Percentiles rank a stretch among this genome's conserved stretches.
These are phyloP conservation scores for Numenius phaeopus DNA, from an alignment of 2,797 vertebrate genomes.

Conservation along the genomic window DNA sequence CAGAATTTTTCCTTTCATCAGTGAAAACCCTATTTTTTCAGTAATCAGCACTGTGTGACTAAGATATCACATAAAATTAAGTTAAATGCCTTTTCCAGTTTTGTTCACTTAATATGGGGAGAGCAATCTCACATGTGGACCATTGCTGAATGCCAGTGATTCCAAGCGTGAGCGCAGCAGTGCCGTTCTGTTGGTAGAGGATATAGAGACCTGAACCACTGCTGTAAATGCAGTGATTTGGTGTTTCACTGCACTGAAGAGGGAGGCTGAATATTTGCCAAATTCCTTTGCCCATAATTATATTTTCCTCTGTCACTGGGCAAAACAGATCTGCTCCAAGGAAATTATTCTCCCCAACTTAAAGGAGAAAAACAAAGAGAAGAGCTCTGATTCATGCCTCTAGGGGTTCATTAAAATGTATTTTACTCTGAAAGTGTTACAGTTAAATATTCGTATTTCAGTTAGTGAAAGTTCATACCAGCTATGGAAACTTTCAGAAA, in stretches of 20 bases:
- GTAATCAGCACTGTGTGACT: background rate
- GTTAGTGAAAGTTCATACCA: background rate
- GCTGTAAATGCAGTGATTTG: background rate
- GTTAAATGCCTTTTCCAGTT: background rate
- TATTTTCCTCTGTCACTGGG: background rate
- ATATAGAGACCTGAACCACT: background rate
- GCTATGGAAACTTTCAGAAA: background rate
- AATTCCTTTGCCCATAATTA: background rate
- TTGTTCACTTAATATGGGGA: accelerated
- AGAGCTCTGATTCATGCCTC: background rate
- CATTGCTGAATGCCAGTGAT: background rate
- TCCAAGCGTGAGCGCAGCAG: background rate
- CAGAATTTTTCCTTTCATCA: background rate
- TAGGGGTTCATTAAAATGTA: background rate
- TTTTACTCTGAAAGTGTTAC: background rate
- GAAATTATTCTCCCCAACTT: background rate
- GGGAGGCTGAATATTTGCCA: background rate
- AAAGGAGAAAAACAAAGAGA: background rate
- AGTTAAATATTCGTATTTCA: background rate
- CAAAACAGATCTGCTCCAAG: background rate
- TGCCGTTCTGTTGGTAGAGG: background rate
- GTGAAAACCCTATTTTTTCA: background rate
- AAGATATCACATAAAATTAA: background rate
- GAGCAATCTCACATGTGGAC: accelerated
- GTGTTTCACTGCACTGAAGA: background rate